Evolutionary conservation across 2,797 vertebrate species (phyloP).

Genomic region (Spatula versicolor): DNA sequence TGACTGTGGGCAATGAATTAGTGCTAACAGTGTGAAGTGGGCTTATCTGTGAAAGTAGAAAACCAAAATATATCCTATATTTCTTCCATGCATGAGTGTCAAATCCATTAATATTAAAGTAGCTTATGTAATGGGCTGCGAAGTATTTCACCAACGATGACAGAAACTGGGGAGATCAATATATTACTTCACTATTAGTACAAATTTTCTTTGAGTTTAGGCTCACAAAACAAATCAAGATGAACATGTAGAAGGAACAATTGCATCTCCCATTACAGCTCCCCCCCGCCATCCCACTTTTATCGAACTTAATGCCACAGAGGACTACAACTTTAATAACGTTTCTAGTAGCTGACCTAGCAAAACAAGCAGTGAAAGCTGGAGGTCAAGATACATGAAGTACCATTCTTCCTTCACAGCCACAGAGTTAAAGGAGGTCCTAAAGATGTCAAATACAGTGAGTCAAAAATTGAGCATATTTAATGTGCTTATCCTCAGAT

Average conservation of each 20-base stretch:
- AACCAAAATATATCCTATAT: background rate
- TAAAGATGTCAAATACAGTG: background rate
- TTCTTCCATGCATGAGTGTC: background rate
- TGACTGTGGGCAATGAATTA: background rate
- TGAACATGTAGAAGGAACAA: background rate
- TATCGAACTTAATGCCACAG: background rate
- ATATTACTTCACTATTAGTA: background rate
- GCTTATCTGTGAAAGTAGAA: background rate
- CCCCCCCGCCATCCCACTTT: background rate
- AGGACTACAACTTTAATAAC: background rate
- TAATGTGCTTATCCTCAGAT: background rate
- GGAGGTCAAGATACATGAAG: background rate
- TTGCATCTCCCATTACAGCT: background rate
- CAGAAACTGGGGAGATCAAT: slow-evolving; percentile 13
- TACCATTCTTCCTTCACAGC: background rate
- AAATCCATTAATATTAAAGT: slow-evolving; percentile 8
- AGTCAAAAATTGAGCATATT: background rate
- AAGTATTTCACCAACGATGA: background rate
- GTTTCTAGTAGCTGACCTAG: background rate
- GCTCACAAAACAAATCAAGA: background rate
- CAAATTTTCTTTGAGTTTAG: slow-evolving; percentile 3
- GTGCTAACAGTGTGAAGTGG: background rate
- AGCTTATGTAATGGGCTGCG: background rate
- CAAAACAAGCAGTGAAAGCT: background rate
- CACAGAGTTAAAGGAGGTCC: background rate